phyloP scores from a whole-genome alignment of 2,113 vertebrate species.

The Cromileptes altivelis region DNA sequence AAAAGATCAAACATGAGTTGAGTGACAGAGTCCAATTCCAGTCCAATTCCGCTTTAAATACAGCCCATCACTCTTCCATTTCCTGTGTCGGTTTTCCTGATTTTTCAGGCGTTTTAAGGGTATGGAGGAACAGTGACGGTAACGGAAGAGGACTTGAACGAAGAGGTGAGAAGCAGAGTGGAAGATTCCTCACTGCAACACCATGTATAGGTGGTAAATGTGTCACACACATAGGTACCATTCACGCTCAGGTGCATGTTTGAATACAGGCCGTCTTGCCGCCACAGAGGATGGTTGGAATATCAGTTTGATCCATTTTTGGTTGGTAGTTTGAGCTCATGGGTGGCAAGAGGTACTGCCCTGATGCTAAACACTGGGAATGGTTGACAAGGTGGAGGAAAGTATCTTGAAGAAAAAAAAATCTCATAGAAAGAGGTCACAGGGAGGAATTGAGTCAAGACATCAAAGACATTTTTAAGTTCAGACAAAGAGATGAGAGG shows the following conservation, averaged over 20 bases:
- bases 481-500: constrained; percentile 52
- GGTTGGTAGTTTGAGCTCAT: constrained; percentile 65
- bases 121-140: constrained; percentile 32
- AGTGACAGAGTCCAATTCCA: constrained; percentile 53
- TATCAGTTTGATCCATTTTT: constrained; percentile 66
- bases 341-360: constrained; percentile 68
- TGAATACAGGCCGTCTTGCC: constrained; percentile 40
- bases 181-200: constrained; percentile 36
- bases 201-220: constrained; percentile 30
- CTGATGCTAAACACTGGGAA: constrained; percentile 48
- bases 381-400: constrained; percentile 35
- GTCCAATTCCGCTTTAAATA: constrained; percentile 41
- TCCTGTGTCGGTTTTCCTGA: constrained; percentile 52
- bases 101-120: constrained; percentile 40
- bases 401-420: constrained; percentile 29
- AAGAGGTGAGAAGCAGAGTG: constrained; percentile 27
- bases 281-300: constrained; percentile 36
- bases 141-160: constrained; percentile 37
- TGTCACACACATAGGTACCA: constrained; percentile 31
- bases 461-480: constrained; percentile 72
- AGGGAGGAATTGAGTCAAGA: constrained; percentile 43
- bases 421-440: constrained; percentile 46
- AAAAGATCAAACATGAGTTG: constrained; percentile 59
- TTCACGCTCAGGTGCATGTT: constrained; percentile 23
- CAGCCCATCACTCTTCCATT: constrained; percentile 42